A percentile compares a stretch with the other conserved stretches of the same genome.
phyloP scores from a whole-genome alignment of 2,888 invertebrate species.

The Dendrolimus pini region DNA sequence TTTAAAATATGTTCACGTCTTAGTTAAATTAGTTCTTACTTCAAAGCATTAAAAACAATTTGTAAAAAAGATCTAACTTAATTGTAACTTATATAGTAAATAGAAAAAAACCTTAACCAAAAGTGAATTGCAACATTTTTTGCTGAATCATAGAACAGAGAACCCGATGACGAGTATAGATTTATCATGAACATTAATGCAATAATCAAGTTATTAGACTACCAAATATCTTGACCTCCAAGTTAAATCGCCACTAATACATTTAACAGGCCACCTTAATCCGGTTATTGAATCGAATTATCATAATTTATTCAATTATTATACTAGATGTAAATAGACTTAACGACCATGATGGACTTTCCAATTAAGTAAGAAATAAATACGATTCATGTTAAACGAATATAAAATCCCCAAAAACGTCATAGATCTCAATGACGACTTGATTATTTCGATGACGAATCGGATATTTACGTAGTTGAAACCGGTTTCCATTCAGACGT shows the following conservation, averaged over 20 bases:
- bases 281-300: neutral
- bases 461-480: neutral
- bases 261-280: neutral
- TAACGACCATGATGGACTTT: neutral
- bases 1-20: too few relatives aligned
- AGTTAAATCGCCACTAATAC: neutral
- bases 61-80: too few relatives aligned
- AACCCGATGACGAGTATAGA: too few relatives aligned
- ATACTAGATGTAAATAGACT: neutral
- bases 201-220: neutral
- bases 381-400: neutral
- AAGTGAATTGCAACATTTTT: too few relatives aligned
- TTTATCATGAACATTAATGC: neutral
- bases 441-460: neutral
- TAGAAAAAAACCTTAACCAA: conserved; percentile 1
- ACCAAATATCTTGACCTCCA: neutral
- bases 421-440: neutral
- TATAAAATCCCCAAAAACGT: neutral
- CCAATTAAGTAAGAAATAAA: neutral
- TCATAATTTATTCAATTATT: neutral
- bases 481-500: neutral
- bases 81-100: too few relatives aligned
- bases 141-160: too few relatives aligned
- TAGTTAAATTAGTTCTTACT: too few relatives aligned
- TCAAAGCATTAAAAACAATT: too few relatives aligned